phyloP scores from a whole-genome alignment of 2,888 invertebrate species.

The Pheosia gnoma region DNA sequence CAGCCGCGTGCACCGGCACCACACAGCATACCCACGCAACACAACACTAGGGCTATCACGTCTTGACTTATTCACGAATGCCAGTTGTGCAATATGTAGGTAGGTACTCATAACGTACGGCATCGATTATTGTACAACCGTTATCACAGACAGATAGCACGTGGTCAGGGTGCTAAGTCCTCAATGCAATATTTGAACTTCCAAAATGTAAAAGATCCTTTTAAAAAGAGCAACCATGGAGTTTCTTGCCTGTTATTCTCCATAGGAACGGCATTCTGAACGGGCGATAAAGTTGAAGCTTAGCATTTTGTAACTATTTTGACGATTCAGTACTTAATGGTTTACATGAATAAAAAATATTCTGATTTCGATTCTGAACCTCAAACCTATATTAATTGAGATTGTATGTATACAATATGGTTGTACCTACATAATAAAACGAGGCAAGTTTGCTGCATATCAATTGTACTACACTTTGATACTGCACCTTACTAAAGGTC shows the following conservation, averaged over 20 bases:
- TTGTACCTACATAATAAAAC: neutral
- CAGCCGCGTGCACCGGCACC: conserved; percentile 65
- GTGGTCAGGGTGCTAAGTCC: neutral
- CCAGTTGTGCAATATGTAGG: neutral
- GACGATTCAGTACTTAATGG: too few relatives aligned
- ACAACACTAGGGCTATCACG: conserved; percentile 41
- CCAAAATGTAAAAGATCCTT: too few relatives aligned
- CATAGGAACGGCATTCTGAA: too few relatives aligned
- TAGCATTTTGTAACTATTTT: too few relatives aligned
- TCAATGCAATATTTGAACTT: too few relatives aligned
- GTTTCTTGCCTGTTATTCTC: too few relatives aligned
- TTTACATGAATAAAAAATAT: too few relatives aligned
- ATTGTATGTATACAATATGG: neutral
- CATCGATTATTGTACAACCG: conserved; percentile 1
- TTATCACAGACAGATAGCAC: conserved; percentile 9
- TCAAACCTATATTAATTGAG: too few relatives aligned
- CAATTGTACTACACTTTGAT: conserved; percentile 51
- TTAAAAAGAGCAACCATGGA: too few relatives aligned
- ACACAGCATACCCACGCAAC: conserved; percentile 55
- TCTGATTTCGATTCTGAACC: too few relatives aligned
- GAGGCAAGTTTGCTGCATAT: conserved; percentile 35
- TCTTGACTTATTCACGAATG: conserved; percentile 33
- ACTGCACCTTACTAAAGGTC: conserved; percentile 50
- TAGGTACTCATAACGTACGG: conserved; percentile 5
- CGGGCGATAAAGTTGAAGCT: too few relatives aligned